These are phyloP conservation scores for Boloria euphrosyne DNA, from an alignment of 2,888 invertebrate genomes.

Conservation along the genomic window DNA sequence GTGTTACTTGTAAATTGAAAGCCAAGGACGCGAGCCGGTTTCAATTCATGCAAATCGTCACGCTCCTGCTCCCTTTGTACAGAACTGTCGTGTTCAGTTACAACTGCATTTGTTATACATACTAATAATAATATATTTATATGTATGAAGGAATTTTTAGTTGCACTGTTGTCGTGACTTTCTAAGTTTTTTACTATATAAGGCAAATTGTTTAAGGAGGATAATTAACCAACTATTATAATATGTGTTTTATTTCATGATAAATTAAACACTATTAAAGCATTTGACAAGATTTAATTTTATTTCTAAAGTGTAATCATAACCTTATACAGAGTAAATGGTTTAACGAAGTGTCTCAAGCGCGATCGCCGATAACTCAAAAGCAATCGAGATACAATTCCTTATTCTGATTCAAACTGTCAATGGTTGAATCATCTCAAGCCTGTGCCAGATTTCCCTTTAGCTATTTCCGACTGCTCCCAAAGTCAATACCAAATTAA, in stretches of 20 bases:
- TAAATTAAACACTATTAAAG: no score
- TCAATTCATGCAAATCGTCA: slow-evolving; percentile 32
- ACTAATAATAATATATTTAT: neutral
- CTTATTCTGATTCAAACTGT: slow-evolving; percentile 26
- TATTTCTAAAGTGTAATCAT: no score
- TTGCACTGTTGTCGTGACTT: neutral
- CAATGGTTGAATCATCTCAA: slow-evolving; percentile 34
- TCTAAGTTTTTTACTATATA: no score
- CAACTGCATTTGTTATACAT: slow-evolving; percentile 20
- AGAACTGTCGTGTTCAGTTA: slow-evolving; percentile 28
- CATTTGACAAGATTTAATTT: no score
- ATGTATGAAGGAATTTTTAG: neutral
- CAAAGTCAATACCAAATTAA: slow-evolving; percentile 40
- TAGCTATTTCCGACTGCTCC: slow-evolving; percentile 41
- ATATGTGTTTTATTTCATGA: no score
- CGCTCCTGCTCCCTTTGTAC: slow-evolving; percentile 33
- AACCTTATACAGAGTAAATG: no score
- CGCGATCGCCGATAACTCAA: neutral
- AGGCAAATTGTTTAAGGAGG: no score
- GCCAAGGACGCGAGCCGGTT: slow-evolving; percentile 38
- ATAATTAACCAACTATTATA: no score
- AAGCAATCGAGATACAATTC: slow-evolving; percentile 25
- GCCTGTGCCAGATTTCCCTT: slow-evolving; percentile 41
- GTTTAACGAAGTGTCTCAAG: neutral
- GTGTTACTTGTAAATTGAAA: slow-evolving; percentile 27